Percentiles rank a stretch among this genome's conserved stretches.
Evolutionary conservation across 2,113 vertebrate genomes (phyloP).

Genomic region (Odocoileus hemionus): DNA sequence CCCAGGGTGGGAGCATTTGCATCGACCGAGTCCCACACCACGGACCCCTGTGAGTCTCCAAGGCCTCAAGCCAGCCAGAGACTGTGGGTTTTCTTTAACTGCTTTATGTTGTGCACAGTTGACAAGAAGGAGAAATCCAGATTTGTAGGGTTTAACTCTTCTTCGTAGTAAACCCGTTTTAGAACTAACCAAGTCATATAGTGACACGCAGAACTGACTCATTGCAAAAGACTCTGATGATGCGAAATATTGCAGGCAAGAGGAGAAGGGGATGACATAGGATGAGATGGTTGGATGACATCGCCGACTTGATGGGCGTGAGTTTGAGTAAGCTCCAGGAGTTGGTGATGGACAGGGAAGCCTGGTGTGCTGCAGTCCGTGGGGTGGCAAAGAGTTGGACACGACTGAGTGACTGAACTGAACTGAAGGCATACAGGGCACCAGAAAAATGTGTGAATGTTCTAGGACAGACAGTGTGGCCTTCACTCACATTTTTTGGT

Average conservation of each 20-base stretch:
- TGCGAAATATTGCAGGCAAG: neutral
- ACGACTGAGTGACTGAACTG: neutral
- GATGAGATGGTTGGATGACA: neutral
- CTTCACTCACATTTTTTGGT: neutral
- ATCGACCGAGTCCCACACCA: neutral
- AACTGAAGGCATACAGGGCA: neutral
- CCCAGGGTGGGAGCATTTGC: neutral
- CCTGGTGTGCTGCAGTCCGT: neutral
- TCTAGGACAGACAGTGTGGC: neutral
- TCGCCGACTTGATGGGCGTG: rapidly evolving
- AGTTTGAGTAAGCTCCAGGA: neutral
- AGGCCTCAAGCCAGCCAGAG: neutral
- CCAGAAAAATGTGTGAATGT: neutral
- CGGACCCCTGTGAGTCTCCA: neutral
- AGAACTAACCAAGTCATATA: neutral
- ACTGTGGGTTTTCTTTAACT: neutral
- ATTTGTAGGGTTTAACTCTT: neutral
- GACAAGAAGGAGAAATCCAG: neutral
- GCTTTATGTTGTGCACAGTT: neutral
- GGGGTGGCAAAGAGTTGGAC: neutral
- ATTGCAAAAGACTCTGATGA: neutral
- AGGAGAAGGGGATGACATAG: neutral
- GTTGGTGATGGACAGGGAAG: neutral
- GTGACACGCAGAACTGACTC: neutral
- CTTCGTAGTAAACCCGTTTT: neutral